Conservation (phyloP, 2,797 vertebrate species). For the Acanthurus leucopareius region DNA sequence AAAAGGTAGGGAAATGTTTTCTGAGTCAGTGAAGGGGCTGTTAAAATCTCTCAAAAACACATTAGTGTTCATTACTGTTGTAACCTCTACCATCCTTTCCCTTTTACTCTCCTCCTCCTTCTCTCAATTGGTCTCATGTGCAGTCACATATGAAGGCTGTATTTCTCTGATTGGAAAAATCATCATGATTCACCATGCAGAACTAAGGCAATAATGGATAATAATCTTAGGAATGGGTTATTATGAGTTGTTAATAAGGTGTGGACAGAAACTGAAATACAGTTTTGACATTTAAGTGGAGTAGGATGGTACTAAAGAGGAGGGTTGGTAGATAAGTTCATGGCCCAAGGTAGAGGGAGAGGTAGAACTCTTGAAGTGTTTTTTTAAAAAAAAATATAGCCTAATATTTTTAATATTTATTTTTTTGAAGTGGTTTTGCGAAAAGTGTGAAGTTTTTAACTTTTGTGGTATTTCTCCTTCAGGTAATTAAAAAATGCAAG, state of each 20-base stretch:
- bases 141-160: constrained; percentile 53
- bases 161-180: constrained; percentile 55
- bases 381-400: too few relatives aligned
- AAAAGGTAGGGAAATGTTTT: constrained; percentile 67
- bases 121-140: constrained; percentile 65
- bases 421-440: too few relatives aligned
- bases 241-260: constrained; percentile 31
- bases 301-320: neutral
- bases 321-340: too few relatives aligned
- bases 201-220: constrained; percentile 35
- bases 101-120: constrained; percentile 20
- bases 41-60: constrained; percentile 75
- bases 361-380: too few relatives aligned
- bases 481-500: too few relatives aligned
- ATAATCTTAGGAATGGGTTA: constrained; percentile 22
- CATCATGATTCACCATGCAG: constrained; percentile 38
- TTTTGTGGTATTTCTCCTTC: too few relatives aligned
- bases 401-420: too few relatives aligned
- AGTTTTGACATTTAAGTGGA: neutral
- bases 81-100: constrained; percentile 61
- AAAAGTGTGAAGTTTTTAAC: too few relatives aligned
- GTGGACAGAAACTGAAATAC: constrained; percentile 6
- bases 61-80: constrained; percentile 76
- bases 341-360: too few relatives aligned
- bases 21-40: constrained; percentile 67